phyloP scores from a whole-genome alignment of 2,888 invertebrate genomes.

The Drosophila trichaetosa region DNA sequence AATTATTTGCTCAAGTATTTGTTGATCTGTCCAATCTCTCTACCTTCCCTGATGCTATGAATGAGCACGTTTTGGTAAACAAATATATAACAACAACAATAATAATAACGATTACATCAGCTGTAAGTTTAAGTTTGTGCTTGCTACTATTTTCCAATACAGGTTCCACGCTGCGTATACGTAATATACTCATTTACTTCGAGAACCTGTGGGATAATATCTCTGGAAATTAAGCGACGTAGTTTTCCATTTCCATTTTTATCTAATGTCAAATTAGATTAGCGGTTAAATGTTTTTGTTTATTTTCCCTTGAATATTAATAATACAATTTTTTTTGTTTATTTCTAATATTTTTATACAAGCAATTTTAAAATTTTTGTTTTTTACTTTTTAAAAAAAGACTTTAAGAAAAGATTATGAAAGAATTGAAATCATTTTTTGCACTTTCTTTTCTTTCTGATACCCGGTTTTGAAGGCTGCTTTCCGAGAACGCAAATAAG shows the following conservation, averaged over 20 bases:
- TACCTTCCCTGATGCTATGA: not conserved
- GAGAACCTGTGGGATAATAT: constrained; percentile 11
- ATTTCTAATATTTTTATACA: too few relatives aligned
- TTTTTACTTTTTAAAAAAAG: too few relatives aligned
- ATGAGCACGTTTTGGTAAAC: constrained; percentile 49
- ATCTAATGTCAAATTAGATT: constrained; percentile 37
- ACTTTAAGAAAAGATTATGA: too few relatives aligned
- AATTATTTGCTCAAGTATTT: constrained; percentile 38
- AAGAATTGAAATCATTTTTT: not conserved
- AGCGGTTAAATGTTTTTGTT: not conserved
- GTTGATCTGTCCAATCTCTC: constrained; percentile 20
- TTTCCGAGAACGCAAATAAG: constrained; percentile 22
- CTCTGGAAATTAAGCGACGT: constrained; percentile 24
- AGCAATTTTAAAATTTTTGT: not conserved
- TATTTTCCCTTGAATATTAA: not conserved
- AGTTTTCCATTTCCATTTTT: constrained; percentile 23
- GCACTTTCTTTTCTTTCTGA: not conserved
- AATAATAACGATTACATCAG: constrained; percentile 60
- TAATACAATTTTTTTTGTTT: not conserved
- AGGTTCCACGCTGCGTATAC: constrained; percentile 45
- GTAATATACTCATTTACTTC: constrained; percentile 28
- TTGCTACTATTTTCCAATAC: not conserved
- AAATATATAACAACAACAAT: constrained; percentile 49
- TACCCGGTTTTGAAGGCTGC: not conserved
- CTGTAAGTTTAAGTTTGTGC: constrained; percentile 7